Conservation (phyloP, 2,888 invertebrate genomes). For the Philonicus albiceps region DNA sequence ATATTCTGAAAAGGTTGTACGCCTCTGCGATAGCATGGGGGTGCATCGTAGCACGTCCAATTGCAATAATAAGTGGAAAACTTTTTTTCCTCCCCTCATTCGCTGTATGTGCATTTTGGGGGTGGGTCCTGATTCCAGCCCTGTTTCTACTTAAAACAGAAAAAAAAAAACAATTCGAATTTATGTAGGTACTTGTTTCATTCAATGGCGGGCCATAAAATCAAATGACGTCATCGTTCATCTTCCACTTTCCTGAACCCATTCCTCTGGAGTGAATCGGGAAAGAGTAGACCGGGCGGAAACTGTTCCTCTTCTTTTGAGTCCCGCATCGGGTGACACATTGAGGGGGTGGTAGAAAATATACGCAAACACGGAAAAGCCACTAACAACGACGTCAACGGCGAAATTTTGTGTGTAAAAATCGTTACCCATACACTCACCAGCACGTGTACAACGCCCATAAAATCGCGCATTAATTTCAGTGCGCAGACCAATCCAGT, state of each 20-base stretch:
- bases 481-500: slow-evolving; percentile 29
- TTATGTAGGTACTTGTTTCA: neutral
- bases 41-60: slow-evolving; percentile 1
- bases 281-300: neutral
- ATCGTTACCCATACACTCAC: neutral
- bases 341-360: neutral
- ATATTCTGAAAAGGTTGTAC: slow-evolving; percentile 13
- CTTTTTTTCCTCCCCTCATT: neutral
- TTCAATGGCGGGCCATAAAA: neutral
- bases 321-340: neutral
- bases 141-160: neutral
- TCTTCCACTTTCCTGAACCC: neutral
- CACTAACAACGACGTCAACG: neutral
- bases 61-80: slow-evolving; percentile 23
- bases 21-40: neutral
- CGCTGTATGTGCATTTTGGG: neutral
- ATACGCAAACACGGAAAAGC: neutral
- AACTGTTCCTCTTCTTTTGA: neutral
- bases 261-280: neutral
- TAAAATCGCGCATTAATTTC: slow-evolving; percentile 28
- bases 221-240: slow-evolving; percentile 26
- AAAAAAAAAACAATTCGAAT: slow-evolving; percentile 6
- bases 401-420: neutral
- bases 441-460: slow-evolving; percentile 30
- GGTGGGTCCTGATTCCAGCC: neutral